These are phyloP conservation scores for Rhabdornis inornatus DNA, from an alignment of 2,113 vertebrate genomes.

Conservation along the genomic window DNA sequence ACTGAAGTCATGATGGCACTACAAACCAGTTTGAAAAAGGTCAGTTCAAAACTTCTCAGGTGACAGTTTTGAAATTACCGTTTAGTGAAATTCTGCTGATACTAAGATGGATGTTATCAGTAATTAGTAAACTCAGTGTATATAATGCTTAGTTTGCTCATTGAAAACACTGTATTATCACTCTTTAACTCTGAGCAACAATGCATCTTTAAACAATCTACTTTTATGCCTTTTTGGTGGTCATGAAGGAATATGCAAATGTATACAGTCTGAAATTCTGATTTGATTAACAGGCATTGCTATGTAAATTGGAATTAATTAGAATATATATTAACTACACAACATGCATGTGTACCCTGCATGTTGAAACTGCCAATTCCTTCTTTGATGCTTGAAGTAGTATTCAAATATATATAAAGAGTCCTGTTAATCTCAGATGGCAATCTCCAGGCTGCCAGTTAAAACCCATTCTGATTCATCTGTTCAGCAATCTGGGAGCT, in stretches of 20 bases:
- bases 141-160: not conserved
- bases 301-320: slow-evolving; percentile 11
- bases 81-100: not conserved
- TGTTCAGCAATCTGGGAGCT: not conserved
- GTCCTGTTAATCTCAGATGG: not conserved
- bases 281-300: not conserved
- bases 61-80: not conserved
- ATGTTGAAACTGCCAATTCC: not conserved
- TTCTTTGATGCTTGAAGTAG: not conserved
- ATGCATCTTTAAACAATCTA: not conserved
- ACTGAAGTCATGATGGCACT: not conserved
- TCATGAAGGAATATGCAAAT: not conserved
- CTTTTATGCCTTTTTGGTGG: not conserved
- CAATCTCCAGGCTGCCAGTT: not conserved
- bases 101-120: not conserved
- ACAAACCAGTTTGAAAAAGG: not conserved
- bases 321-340: not conserved
- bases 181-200: not conserved
- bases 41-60: not conserved
- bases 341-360: not conserved
- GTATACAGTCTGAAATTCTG: not conserved
- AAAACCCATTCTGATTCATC: not conserved
- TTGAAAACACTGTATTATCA: not conserved
- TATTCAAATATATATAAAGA: not conserved
- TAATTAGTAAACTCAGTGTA: not conserved